These are phyloP conservation scores for Pelodytes ibericus DNA, from an alignment of 2,797 vertebrate genomes.

Conservation along the genomic window DNA sequence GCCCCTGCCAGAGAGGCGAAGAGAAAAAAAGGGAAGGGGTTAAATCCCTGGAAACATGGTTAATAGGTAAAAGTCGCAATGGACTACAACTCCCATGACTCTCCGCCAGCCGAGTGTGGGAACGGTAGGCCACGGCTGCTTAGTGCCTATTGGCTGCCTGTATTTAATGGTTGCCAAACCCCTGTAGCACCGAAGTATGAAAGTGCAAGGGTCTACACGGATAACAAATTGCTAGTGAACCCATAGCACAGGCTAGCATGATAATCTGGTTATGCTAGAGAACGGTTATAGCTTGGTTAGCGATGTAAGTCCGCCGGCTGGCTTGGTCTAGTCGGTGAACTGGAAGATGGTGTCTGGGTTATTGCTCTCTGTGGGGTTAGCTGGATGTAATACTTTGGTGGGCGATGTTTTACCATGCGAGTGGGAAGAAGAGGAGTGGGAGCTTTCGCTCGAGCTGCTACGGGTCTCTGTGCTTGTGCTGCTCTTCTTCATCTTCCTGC, in stretches of 20 bases:
- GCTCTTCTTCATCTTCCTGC: constrained; percentile 98
- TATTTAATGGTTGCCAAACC: neutral
- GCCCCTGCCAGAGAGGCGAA: neutral
- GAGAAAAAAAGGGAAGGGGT: neutral
- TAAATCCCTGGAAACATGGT: neutral
- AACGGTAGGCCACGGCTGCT: neutral
- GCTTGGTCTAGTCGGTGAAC: constrained; percentile 85
- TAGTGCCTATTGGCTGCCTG: neutral
- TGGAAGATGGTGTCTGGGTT: constrained; percentile 81
- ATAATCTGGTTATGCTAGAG: neutral
- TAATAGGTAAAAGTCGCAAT: neutral
- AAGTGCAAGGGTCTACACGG: neutral
- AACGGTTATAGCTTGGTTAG: neutral
- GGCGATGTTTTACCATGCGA: constrained; percentile 88
- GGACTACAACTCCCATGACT: neutral
- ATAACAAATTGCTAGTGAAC: constrained; percentile 8
- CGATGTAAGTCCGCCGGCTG: constrained; percentile 51
- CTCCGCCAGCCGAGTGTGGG: neutral
- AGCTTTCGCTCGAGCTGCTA: constrained; percentile 95
- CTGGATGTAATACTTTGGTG: constrained; percentile 71
- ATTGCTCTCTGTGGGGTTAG: constrained; percentile 70
- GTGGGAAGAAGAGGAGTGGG: constrained; percentile 83
- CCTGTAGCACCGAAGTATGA: constrained; percentile 30
- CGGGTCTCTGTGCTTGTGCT: constrained; percentile 98
- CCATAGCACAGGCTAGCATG: neutral